These are phyloP conservation scores for Valencia hispanica DNA, from an alignment of 2,797 vertebrate genomes.

Conservation along the genomic window DNA sequence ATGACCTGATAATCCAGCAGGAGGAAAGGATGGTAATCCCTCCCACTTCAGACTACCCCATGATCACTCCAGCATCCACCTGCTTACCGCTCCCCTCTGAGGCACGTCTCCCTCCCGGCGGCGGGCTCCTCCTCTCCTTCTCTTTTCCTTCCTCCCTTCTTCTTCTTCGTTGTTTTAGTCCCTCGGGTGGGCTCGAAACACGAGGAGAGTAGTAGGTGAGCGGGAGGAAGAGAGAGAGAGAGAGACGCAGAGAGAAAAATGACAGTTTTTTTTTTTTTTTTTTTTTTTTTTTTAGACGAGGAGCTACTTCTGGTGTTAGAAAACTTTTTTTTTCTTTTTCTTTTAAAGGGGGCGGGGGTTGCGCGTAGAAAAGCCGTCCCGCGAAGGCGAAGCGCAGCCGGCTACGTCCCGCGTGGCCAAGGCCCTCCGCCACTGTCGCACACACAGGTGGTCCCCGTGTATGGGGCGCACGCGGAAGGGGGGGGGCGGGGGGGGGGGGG, in stretches of 20 bases:
- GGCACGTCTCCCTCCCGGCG: slow-evolving; percentile 60
- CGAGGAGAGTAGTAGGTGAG: slow-evolving; percentile 17
- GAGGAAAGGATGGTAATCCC: slow-evolving; percentile 71
- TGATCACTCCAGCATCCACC: slow-evolving; percentile 63
- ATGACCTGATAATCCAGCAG: slow-evolving; percentile 71
- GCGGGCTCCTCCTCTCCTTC: slow-evolving; percentile 38
- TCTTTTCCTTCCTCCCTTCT: slow-evolving; percentile 25
- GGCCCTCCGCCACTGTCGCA: slow-evolving; percentile 81
- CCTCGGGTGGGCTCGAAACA: slow-evolving; percentile 60
- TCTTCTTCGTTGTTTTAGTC: slow-evolving; percentile 46
- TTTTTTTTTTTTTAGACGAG: no score
- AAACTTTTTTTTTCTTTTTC: no score
- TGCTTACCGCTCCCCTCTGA: slow-evolving; percentile 73
- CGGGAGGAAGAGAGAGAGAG: slow-evolving; percentile 24
- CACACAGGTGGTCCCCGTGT: slow-evolving; percentile 55
- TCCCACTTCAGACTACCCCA: slow-evolving; percentile 58
- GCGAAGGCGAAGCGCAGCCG: slow-evolving; percentile 73
- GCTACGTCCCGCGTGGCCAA: slow-evolving; percentile 79
- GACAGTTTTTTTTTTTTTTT: no score
- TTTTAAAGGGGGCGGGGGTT: no score
- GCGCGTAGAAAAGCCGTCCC: slow-evolving; percentile 74
- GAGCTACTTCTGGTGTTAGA: slow-evolving; percentile 49
- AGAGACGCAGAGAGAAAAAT: slow-evolving; percentile 25
- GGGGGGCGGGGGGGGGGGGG: slow-evolving; percentile 54
- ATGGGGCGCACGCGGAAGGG: slow-evolving; percentile 72